Percentiles rank a stretch among this genome's conserved stretches.
These are phyloP conservation scores for Neofelis nebulosa DNA, from an alignment of 2,113 vertebrate species.

Conservation along the genomic window DNA sequence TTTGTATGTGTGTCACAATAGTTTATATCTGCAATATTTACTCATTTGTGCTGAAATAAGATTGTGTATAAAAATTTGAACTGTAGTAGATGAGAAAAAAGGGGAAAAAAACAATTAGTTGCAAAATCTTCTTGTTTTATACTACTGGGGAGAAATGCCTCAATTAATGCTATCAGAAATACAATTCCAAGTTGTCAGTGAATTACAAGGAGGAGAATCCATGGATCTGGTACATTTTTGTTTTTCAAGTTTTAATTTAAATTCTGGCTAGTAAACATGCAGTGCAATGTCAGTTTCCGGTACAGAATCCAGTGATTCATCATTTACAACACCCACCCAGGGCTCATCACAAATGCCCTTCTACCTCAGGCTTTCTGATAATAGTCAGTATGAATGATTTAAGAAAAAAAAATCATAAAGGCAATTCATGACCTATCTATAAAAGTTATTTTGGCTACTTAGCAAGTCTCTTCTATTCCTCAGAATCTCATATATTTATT, in stretches of 20 bases:
- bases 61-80: background rate
- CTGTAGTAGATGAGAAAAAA: background rate
- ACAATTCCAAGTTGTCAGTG: background rate
- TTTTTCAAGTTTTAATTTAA: background rate
- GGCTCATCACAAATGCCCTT: background rate
- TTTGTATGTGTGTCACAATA: background rate
- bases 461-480: background rate
- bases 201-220: accelerated
- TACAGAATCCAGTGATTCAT: background rate
- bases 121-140: background rate
- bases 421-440: background rate
- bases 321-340: background rate
- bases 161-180: background rate
- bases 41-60: background rate
- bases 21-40: background rate
- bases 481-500: background rate
- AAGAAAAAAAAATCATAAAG: background rate
- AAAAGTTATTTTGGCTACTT: background rate
- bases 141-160: background rate
- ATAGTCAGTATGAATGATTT: background rate
- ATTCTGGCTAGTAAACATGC: background rate
- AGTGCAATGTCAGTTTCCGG: background rate
- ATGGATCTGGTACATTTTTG: background rate
- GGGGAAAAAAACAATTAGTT: no score
- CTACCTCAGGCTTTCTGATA: background rate